Base-by-base conservation (phyloP, 2,113 vertebrate genomes). In the Lagopus muta region DNA sequence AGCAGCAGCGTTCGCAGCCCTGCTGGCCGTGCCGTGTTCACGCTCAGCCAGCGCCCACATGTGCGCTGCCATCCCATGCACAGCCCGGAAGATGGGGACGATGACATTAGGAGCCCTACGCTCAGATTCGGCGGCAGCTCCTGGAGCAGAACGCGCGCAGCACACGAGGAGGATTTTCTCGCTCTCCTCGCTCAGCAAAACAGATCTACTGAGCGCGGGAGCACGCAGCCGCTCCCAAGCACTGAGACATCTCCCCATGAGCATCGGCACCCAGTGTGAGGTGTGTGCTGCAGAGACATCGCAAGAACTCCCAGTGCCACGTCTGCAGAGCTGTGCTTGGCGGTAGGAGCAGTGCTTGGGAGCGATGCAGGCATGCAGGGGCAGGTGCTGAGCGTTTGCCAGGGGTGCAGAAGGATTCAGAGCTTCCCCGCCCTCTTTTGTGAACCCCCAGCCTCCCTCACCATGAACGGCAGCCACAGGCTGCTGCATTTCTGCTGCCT, bases 311-410 rank as follows among this genome's bases (percentile, higher is more conserved):
- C 2, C 72, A 48, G 4, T 40, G 70, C 22, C 7, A 0, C 2
- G 25, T 65, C 65, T 3, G 25, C 70, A 6, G 27, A 77, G 42
- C 75, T 60, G 25, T 65, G 60, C 60, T 12, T 17, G 47, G 52
- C 18, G 0, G 2, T 11, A 34, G n/a, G 17, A 60, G 57, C 32
- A 8, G 57, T 13, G 19, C n/a, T 12, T 5, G 4, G 61, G 36
- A 19, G 61, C 36, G 6, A 28, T 64, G 36, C 61, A 64, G 61
- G 61, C 8, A 3, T 69, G 88, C 58, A 38, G 45, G 38, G 75
- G 20, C 79, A 80, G 47, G 64, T 45, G 45, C 45, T 1, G 47
- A 7, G 60, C 45, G 80, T 61, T 2, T 73, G 32, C 65, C 66
- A 28, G 61, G 21, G 16, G 2, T 28, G 67, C 6, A 10, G 12